These are phyloP conservation scores for Cheilosia grossa DNA, from an alignment of 2,888 invertebrate species.

Conservation along the genomic window DNA sequence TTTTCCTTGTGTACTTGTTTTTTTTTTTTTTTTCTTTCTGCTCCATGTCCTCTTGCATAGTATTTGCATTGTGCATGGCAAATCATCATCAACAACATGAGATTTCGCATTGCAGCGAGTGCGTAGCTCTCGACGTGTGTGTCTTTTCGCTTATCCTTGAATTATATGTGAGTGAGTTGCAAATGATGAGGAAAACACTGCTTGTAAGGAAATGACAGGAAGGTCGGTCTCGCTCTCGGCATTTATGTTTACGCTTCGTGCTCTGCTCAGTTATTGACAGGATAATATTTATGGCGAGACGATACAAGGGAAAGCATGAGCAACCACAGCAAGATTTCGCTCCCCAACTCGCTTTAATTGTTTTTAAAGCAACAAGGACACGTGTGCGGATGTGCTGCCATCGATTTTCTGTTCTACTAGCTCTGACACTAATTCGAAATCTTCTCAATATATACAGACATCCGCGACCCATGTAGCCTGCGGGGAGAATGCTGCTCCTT, in stretches of 20 bases:
- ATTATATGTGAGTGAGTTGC: conserved; percentile 66
- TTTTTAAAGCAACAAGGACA: conserved; percentile 53
- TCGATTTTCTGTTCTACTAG: conserved; percentile 59
- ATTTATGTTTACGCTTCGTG: conserved; percentile 49
- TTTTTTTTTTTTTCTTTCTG: neutral
- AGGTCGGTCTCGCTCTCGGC: conserved; percentile 24
- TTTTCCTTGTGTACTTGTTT: conserved; percentile 49
- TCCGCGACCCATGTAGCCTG: conserved; percentile 59
- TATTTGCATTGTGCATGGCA: conserved; percentile 74
- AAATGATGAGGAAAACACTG: conserved; percentile 58
- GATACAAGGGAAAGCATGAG: conserved; percentile 45
- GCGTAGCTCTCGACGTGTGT: conserved; percentile 56
- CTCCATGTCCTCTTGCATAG: conserved; percentile 44
- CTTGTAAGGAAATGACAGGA: conserved; percentile 53
- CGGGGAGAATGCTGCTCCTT: conserved; percentile 44
- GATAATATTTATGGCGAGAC: conserved; percentile 52
- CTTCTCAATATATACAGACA: conserved; percentile 23
- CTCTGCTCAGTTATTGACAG: conserved; percentile 52
- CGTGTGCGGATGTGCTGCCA: conserved; percentile 40
- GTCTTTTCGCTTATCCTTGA: conserved; percentile 70
- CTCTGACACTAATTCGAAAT: conserved; percentile 59
- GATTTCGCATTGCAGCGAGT: conserved; percentile 68
- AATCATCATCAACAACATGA: conserved; percentile 71
- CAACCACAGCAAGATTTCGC: conserved; percentile 38
- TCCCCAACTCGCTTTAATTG: conserved; percentile 50